These are phyloP conservation scores for Pseudochirops corinnae DNA, from an alignment of 2,797 vertebrate genomes.

Conservation along the genomic window DNA sequence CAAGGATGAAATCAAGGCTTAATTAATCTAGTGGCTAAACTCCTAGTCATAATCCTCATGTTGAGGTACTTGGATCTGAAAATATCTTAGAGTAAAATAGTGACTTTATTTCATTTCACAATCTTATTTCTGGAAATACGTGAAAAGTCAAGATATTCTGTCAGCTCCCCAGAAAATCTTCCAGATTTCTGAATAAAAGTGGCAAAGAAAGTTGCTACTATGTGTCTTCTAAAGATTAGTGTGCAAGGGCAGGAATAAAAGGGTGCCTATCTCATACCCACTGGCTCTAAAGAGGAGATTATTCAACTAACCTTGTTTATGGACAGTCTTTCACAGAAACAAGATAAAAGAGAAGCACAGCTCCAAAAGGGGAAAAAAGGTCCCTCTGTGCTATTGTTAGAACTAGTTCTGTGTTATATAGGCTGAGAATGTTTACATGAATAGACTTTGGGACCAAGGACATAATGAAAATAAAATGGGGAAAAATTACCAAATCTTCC, in stretches of 20 bases:
- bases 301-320: conserved; percentile 4
- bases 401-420: not conserved
- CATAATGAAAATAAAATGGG: conserved; percentile 11
- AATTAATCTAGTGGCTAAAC: not conserved
- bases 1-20: not conserved
- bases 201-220: conserved; percentile 21
- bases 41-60: not conserved
- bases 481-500: conserved; percentile 36
- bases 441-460: not conserved
- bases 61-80: not conserved
- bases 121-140: conserved; percentile 16
- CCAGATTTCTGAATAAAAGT: not conserved
- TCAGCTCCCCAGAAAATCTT: not conserved
- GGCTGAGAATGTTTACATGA: not conserved
- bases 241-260: conserved; percentile 12
- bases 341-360: not conserved
- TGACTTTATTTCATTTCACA: not conserved
- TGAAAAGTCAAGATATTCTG: conserved; percentile 5
- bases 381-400: not conserved
- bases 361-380: not conserved
- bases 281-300: not conserved
- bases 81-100: not conserved
- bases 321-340: conserved; percentile 18
- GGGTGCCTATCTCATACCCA: not conserved
- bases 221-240: conserved; percentile 10